A percentile compares a stretch with the other conserved stretches of the same genome.
phyloP scores from a whole-genome alignment of 64 coral and sea anemone genomes.

The Porites lutea region DNA sequence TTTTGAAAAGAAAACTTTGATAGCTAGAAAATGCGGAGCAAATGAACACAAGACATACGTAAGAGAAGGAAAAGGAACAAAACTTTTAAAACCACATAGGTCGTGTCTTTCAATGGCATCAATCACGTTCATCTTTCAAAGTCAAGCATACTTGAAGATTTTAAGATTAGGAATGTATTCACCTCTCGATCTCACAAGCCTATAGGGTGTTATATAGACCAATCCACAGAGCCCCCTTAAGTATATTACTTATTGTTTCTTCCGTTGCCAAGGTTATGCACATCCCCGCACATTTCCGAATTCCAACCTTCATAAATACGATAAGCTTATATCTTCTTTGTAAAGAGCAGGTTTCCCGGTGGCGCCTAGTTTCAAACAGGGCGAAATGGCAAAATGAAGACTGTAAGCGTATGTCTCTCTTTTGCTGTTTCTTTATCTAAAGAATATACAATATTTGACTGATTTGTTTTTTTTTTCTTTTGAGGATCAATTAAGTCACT shows the following conservation, averaged over 20 bases:
- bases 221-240: background rate
- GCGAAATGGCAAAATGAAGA: no score
- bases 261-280: background rate
- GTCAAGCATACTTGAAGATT: background rate
- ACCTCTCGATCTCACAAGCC: background rate
- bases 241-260: constrained; percentile 18
- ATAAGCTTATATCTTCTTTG: background rate
- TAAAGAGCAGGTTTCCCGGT: background rate
- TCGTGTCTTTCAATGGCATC: background rate
- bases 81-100: background rate
- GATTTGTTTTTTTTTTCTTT: background rate
- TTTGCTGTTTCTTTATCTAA: no score
- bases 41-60: no score
- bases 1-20: no score
- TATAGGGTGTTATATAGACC: background rate
- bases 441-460: no score
- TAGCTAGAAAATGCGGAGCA: no score
- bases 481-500: background rate
- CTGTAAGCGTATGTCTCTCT: no score
- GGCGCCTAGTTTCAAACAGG: background rate
- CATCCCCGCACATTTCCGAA: background rate
- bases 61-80: no score
- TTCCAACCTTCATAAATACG: constrained; percentile 10
- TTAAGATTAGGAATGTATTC: constrained; percentile 38
- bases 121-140: background rate